Evolutionary conservation across 2,113 vertebrate species (phyloP), one percentile per base, ranked within the genome.

Genomic region (Pandion haliaetus): DNA sequence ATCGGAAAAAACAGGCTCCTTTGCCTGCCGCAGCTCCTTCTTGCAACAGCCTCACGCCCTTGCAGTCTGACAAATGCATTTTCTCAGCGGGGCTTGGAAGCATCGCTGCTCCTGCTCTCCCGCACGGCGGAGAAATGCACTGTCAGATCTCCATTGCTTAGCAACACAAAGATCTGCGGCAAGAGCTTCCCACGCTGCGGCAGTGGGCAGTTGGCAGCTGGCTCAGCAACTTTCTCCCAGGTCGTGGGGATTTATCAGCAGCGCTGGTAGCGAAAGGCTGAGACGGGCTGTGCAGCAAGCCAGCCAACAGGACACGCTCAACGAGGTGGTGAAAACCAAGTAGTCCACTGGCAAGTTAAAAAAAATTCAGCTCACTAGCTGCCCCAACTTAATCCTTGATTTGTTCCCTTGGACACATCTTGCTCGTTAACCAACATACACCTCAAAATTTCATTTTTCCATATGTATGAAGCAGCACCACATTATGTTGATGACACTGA

Each of bases 91-190:
- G 42, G 14, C 57, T n/a, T 2, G 29, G 50, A 55, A 93, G 79
- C 5, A 36, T 25, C 17, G 2, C n/a, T 24, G 81, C 70, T 91
- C 40, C 87, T 26, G 38, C 54, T 73, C 42, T 65, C 62, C 0
- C 0, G 73, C 73, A 42, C 8, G 1, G 18, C 2, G 6, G 7
- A 70, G 65, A 80, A 93, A 81, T 12, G 45, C 85, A 24, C 36
- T n/a, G 71, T 62, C 76, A 93, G 63, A 66, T 71, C 55, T 44
- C 67, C 71, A 95, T 34, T 52, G 90, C 94, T 88, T 65, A 92
- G 97, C 85, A 97, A 96, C 95, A 45, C 32, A 0, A 18, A 55
- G 40, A 73, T 40, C 88, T 59, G 83, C 38, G 0, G 49, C n/a
- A 15, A 38, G 69, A 78, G 81, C 77, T 67, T 25, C 88, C 76